Conservation (phyloP, 2,113 vertebrate species). For the Casuarius casuarius region DNA sequence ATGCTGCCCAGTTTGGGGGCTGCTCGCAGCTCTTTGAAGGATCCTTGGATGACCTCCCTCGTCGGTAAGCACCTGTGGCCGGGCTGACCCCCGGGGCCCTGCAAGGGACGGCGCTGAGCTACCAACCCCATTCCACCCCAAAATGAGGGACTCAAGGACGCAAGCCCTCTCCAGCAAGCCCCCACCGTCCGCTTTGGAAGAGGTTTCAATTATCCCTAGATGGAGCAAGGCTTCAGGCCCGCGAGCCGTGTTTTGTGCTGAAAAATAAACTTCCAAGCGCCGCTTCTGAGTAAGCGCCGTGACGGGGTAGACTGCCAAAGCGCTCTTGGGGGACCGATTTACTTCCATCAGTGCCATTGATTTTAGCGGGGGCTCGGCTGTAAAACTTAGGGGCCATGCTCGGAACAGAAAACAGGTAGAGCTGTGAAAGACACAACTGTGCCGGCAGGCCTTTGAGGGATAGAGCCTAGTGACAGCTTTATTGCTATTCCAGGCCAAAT, state of each 20-base stretch:
- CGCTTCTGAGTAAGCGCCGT: not conserved
- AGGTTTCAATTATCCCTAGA: not conserved
- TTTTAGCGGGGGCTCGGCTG: not conserved
- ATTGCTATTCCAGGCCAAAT: not conserved
- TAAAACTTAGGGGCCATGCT: not conserved
- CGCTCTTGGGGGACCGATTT: not conserved
- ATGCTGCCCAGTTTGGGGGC: not conserved
- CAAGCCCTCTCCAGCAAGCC: not conserved
- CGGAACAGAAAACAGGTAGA: not conserved
- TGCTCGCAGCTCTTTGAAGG: not conserved
- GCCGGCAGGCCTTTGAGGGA: not conserved
- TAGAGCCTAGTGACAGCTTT: fast-evolving
- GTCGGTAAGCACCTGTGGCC: not conserved
- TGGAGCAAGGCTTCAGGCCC: not conserved
- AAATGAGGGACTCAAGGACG: fast-evolving
- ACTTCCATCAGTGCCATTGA: not conserved
- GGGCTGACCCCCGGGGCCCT: not conserved
- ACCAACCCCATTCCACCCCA: not conserved
- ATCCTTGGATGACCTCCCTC: not conserved
- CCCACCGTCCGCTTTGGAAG: not conserved
- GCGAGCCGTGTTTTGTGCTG: not conserved
- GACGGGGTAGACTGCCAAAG: fast-evolving
- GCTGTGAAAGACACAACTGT: not conserved
- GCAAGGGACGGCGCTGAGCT: not conserved
- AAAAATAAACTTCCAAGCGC: not conserved